These are phyloP conservation scores for Austrofundulus limnaeus DNA, from an alignment of 2,113 vertebrate genomes.

Conservation along the genomic window DNA sequence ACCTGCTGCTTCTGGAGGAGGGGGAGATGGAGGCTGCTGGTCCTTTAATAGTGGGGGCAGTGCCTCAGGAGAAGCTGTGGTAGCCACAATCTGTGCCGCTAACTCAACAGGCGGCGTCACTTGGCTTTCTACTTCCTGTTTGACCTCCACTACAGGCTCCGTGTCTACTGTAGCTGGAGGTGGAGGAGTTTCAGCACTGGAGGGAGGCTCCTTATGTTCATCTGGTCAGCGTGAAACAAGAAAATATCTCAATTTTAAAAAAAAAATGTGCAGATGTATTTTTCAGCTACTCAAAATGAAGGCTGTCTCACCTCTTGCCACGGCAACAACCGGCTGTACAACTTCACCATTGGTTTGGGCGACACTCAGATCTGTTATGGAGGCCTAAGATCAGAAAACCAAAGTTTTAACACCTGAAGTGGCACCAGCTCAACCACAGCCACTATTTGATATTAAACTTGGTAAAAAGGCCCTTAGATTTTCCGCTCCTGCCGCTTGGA, in stretches of 20 bases:
- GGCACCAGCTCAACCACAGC: too few species aligned
- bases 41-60: slow-evolving; percentile 45
- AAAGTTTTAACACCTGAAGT: neutral
- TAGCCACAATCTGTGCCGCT: slow-evolving; percentile 33
- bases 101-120: slow-evolving; percentile 32
- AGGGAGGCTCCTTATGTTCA: slow-evolving; percentile 79
- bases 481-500: too few species aligned
- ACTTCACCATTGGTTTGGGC: slow-evolving; percentile 92
- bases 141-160: slow-evolving; percentile 65
- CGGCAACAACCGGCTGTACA: slow-evolving; percentile 76
- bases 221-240: slow-evolving; percentile 71
- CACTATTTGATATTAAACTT: too few species aligned
- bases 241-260: neutral
- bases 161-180: slow-evolving; percentile 43
- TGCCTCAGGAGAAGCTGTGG: slow-evolving; percentile 35
- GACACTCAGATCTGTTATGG: slow-evolving; percentile 52
- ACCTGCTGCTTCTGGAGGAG: slow-evolving; percentile 23
- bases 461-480: too few species aligned
- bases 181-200: slow-evolving; percentile 71
- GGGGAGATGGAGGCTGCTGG: slow-evolving; percentile 62
- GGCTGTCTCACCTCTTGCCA: slow-evolving; percentile 64
- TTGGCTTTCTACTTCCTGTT: slow-evolving; percentile 47
- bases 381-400: slow-evolving; percentile 53
- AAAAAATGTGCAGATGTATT: neutral
- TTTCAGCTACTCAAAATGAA: neutral